A percentile compares a stretch with the other conserved stretches of the same genome.
Evolutionary conservation across 2,797 vertebrate species (phyloP).

Genomic region (Harpagifer antarcticus): DNA sequence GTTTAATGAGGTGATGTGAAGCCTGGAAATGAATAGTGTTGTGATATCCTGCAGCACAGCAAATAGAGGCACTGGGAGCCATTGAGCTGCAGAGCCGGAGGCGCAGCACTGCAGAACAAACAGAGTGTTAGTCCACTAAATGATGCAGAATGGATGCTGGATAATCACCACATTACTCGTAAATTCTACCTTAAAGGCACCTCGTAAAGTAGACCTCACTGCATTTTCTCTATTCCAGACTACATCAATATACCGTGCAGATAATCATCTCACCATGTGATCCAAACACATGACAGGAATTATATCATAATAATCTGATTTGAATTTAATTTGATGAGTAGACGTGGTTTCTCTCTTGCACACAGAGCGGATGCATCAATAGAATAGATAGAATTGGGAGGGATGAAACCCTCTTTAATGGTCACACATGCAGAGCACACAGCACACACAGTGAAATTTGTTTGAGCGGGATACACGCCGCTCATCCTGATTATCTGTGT

Average conservation of each 20-base stretch:
- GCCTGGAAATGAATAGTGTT: conserved; percentile 72
- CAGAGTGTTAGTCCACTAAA: conserved; percentile 70
- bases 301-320: conserved; percentile 9
- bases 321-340: conserved; percentile 14
- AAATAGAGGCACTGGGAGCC: conserved; percentile 76
- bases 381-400: too few relatives aligned
- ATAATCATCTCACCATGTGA: conserved; percentile 5
- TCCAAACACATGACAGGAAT: conserved; percentile 1
- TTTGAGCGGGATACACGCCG: conserved; percentile 11
- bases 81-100: conserved; percentile 62
- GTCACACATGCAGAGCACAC: too few relatives aligned
- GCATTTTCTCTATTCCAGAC: conserved; percentile 23
- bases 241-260: conserved; percentile 2
- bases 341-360: conserved; percentile 9
- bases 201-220: conserved; percentile 21
- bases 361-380: conserved; percentile 20
- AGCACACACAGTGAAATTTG: too few relatives aligned
- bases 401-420: too few relatives aligned
- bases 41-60: conserved; percentile 69
- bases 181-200: conserved; percentile 51
- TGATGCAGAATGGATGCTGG: conserved; percentile 71
- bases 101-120: conserved; percentile 66
- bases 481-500: conserved; percentile 58
- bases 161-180: conserved; percentile 63
- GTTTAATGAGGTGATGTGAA: conserved; percentile 76